Evolutionary conservation across 2,888 invertebrate genomes (phyloP).

Genomic region (Luperina testacea): DNA sequence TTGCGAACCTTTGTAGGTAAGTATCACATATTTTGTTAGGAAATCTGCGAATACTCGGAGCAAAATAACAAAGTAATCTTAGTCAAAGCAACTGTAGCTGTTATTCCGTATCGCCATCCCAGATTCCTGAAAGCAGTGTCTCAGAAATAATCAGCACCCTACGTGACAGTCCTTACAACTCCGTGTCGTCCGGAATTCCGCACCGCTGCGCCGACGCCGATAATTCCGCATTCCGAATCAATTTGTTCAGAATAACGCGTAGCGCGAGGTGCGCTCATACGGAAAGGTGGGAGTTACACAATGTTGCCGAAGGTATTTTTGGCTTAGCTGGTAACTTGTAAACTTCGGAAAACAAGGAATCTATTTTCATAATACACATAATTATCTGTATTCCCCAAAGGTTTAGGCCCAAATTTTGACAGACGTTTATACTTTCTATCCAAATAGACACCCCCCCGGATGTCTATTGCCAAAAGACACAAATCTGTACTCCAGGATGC

Average conservation of each 20-base stretch:
- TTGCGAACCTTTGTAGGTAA: neutral
- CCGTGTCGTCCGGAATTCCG: slow-evolving; percentile 59
- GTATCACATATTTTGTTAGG: neutral
- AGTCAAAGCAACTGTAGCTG: slow-evolving; percentile 12
- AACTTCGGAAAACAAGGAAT: neutral
- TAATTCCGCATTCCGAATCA: slow-evolving; percentile 59
- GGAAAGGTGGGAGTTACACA: slow-evolving; percentile 16
- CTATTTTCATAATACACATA: neutral
- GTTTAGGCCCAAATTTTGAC: neutral
- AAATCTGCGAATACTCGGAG: too few relatives aligned
- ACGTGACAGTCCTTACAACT: slow-evolving; percentile 52
- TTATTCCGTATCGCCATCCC: slow-evolving; percentile 3
- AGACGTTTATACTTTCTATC: too few relatives aligned
- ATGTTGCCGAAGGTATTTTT: slow-evolving; percentile 20
- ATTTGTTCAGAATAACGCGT: slow-evolving; percentile 60
- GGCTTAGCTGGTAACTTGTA: neutral
- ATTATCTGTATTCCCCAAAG: too few relatives aligned
- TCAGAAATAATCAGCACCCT: slow-evolving; percentile 46
- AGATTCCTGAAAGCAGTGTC: slow-evolving; percentile 21
- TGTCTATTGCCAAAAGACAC: neutral
- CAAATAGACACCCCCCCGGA: too few relatives aligned
- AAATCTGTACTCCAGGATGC: neutral
- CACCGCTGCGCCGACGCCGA: slow-evolving; percentile 48
- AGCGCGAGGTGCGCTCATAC: slow-evolving; percentile 20
- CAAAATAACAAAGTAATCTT: slow-evolving; percentile 8